These are phyloP conservation scores for Philereme transversata DNA, from an alignment of 2,888 invertebrate species.

Conservation along the genomic window DNA sequence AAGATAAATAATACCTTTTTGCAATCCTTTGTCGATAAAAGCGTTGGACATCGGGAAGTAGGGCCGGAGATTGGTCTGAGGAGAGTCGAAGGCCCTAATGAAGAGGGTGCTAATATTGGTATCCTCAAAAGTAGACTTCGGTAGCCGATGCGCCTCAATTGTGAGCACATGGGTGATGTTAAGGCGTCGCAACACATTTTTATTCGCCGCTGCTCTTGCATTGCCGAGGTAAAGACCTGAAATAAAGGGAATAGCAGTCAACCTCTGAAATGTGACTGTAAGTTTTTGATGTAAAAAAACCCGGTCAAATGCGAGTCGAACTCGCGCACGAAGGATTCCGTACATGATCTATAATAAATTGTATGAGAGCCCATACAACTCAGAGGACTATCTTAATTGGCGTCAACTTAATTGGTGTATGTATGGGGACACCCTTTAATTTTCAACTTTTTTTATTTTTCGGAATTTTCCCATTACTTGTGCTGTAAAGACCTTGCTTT, in stretches of 20 bases:
- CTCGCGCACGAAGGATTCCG: too few species aligned
- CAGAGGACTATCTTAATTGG: too few species aligned
- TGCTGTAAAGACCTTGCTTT: too few species aligned
- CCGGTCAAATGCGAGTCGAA: too few species aligned
- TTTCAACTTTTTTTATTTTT: too few species aligned
- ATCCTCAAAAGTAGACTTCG: slow-evolving; percentile 65
- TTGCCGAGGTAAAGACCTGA: slow-evolving; percentile 74
- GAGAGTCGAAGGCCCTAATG: slow-evolving; percentile 77
- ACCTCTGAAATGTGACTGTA: too few species aligned
- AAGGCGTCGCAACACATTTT: slow-evolving; percentile 62
- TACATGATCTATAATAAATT: too few species aligned
- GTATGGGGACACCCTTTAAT: too few species aligned
- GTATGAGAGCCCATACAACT: too few species aligned
- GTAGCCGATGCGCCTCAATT: slow-evolving; percentile 70
- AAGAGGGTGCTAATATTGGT: slow-evolving; percentile 70
- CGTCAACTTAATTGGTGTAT: too few species aligned
- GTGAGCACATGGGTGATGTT: slow-evolving; percentile 79
- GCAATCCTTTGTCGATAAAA: slow-evolving; percentile 83
- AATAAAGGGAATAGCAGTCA: slow-evolving; percentile 1
- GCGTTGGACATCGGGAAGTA: slow-evolving; percentile 79
- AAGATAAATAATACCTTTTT: slow-evolving; percentile 54
- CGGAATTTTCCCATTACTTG: too few species aligned
- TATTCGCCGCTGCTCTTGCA: slow-evolving; percentile 70
- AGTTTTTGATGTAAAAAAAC: too few species aligned
- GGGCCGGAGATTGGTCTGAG: slow-evolving; percentile 71